These are phyloP conservation scores for Euura saliciscinereae DNA, from an alignment of 1,140 invertebrate species.

Conservation along the genomic window DNA sequence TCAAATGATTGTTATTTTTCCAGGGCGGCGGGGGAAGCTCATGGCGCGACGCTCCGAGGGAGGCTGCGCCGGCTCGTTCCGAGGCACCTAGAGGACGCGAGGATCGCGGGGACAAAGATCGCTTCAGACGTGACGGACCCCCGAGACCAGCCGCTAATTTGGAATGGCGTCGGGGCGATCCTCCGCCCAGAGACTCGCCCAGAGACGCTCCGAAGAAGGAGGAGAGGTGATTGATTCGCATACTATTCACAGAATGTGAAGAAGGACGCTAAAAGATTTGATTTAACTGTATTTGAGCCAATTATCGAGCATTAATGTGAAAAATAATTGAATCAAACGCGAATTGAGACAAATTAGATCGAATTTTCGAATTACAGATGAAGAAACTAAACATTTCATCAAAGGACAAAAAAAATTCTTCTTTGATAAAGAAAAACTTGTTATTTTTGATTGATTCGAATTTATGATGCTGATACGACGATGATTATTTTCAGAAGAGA, in stretches of 20 bases:
- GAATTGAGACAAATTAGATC: too few species aligned
- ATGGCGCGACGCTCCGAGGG: background rate
- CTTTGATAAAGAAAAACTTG: too few species aligned
- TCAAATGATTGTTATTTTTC: background rate
- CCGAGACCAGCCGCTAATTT: conserved; percentile 22
- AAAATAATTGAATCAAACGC: too few species aligned
- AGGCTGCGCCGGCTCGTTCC: background rate
- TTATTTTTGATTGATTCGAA: too few species aligned
- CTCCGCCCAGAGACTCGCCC: conserved; percentile 15
- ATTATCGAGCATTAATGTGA: background rate
- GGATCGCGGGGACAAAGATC: conserved; percentile 16
- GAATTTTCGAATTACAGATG: too few species aligned
- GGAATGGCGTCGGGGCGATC: conserved; percentile 23
- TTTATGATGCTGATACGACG: too few species aligned
- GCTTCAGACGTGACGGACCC: background rate
- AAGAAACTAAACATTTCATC: too few species aligned
- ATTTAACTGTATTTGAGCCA: background rate
- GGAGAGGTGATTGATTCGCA: conserved; percentile 13
- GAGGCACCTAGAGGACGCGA: conserved; percentile 16
- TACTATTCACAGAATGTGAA: too few species aligned
- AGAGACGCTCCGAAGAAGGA: conserved; percentile 22
- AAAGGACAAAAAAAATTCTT: too few species aligned
- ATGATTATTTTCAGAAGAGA: background rate
- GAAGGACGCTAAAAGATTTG: too few species aligned
- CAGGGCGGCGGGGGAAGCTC: background rate